Evolutionary conservation across 2,113 vertebrate species (phyloP), one percentile per base, ranked within the genome.

Genomic region (Dinomys branickii): DNA sequence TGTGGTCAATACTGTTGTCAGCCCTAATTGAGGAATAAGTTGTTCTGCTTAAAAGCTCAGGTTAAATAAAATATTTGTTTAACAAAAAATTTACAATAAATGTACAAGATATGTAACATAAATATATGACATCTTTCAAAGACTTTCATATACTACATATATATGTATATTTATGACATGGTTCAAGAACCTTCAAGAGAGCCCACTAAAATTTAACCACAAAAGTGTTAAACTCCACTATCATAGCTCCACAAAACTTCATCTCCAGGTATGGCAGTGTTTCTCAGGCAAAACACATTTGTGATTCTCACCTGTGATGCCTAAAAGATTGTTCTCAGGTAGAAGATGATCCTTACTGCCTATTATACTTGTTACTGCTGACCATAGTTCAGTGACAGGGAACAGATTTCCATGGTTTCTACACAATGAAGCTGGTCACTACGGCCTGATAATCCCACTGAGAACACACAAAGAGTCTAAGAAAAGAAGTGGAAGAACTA

Each of bases 241-340:
- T 54, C 63, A 77, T 50, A 65, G 30, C 17, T 52, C 88, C 88
- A 71, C 83, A 93, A 67, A 89, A 84, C 22, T 83, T 95, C 67
- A 12, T 58, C n/a, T 73, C 35, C 33, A 61, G 7, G 3, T 63
- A 50, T 81, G 73, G 93, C 44, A 93, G 17, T 35, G 14, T 94
- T 80, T 54, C 75, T 80, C 80, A 85, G 50, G 44, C 69, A 84
- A 82, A 84, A 80, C 30, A 13, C 20, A 61, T 52, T 24, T 95
- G 26, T 47, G 58, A 82, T 73, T 96, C 65, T 87, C 24, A 41
- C 33, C 41, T 35, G 3, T 47, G 26, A 52, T 85, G 65, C 81
- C n/a, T 87, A 86, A 82, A 94, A 91, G 56, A 30, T 95, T 91
- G 58, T 89, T 96, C 12, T 35, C 71, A 85, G 19, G 33, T 13